Percentiles rank a stretch among this genome's conserved stretches.
Evolutionary conservation across 2,888 invertebrate genomes (phyloP).

Genomic region (Ethmia dodecea): DNA sequence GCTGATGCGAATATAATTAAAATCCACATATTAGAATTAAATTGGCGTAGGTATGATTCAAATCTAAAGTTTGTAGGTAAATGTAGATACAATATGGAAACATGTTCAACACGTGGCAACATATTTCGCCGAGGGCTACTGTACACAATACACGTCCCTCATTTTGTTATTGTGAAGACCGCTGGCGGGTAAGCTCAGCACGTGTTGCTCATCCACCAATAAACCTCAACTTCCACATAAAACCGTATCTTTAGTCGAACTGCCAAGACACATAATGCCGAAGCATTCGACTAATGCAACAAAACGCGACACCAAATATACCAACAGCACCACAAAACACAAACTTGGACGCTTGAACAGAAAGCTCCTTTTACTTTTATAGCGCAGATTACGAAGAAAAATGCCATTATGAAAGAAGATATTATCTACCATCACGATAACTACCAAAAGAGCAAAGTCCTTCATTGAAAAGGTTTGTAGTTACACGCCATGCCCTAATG

Average conservation of each 20-base stretch:
- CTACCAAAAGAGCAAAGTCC: constrained; percentile 27
- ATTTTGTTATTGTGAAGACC: constrained; percentile 61
- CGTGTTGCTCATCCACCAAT: constrained; percentile 55
- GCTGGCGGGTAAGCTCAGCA: constrained; percentile 55
- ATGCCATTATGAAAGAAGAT: constrained; percentile 30
- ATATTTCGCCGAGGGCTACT: constrained; percentile 31
- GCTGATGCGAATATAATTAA: too few species aligned
- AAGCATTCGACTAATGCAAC: too few species aligned
- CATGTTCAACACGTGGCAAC: constrained; percentile 65
- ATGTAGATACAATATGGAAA: too few species aligned
- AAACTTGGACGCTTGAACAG: constrained; percentile 23
- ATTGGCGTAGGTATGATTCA: too few species aligned
- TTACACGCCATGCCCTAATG: constrained; percentile 19
- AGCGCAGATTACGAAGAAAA: constrained; percentile 23
- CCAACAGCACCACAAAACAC: constrained; percentile 14
- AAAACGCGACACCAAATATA: constrained; percentile 13
- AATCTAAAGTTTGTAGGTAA: constrained; percentile 15
- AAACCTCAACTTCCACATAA: constrained; percentile 25
- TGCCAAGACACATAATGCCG: constrained; percentile 25
- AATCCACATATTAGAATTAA: too few species aligned
- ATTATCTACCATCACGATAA: constrained; percentile 30
- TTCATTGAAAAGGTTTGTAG: constrained; percentile 18
- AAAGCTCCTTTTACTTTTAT: constrained; percentile 28
- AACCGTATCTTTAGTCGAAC: constrained; percentile 27
- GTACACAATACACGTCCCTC: constrained; percentile 57